phyloP scores from a whole-genome alignment of 2,797 vertebrate species.

The Megalops cyprinoides region DNA sequence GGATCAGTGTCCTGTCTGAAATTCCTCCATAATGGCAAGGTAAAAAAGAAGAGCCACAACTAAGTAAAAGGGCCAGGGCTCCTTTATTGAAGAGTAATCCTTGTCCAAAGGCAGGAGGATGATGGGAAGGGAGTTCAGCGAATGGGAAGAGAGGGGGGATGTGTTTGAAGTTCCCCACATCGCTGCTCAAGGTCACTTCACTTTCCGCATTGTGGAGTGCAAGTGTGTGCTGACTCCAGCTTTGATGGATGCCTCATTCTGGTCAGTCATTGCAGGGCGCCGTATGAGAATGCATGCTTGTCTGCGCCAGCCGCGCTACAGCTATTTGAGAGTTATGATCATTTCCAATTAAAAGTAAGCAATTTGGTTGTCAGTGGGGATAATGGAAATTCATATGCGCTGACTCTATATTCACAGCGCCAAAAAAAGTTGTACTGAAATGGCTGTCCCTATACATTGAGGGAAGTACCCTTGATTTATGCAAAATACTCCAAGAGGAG shows the following conservation, averaged over 20 bases:
- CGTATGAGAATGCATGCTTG: constrained; percentile 50
- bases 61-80: not conserved
- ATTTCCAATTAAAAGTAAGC: constrained; percentile 59
- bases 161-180: constrained; percentile 55
- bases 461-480: constrained; percentile 48
- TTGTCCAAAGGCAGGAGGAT: constrained; percentile 29
- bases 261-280: constrained; percentile 40
- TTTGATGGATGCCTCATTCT: constrained; percentile 55
- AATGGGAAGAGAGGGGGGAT: constrained; percentile 35
- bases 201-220: constrained; percentile 51
- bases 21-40: constrained; percentile 39
- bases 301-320: constrained; percentile 37
- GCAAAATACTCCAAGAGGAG: constrained; percentile 42
- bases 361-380: constrained; percentile 51
- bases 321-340: constrained; percentile 51
- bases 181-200: constrained; percentile 65
- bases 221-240: constrained; percentile 46
- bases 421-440: constrained; percentile 48
- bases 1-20: constrained; percentile 33
- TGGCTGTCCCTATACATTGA: constrained; percentile 43
- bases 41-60: constrained; percentile 12
- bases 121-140: constrained; percentile 28
- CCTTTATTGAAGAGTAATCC: constrained; percentile 4
- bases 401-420: constrained; percentile 37
- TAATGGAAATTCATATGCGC: constrained; percentile 53